Base-by-base conservation (phyloP, 2,888 invertebrate species). In the Eudemis profundana region DNA sequence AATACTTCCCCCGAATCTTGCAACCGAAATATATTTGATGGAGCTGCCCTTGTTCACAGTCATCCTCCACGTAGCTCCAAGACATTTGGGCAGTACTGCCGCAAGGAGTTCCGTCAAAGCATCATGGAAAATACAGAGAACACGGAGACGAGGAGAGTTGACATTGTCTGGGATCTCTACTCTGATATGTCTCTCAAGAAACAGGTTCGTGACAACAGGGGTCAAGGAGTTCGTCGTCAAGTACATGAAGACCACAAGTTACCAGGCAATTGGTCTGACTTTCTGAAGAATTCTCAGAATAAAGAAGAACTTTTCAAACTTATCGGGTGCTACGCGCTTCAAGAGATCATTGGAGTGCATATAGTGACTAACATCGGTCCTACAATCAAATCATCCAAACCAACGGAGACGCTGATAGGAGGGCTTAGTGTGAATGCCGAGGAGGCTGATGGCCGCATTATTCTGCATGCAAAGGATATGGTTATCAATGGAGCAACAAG, bases 61-160 rank as follows among this genome's bases (percentile, higher is more conserved):
- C 54, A 64, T 59, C 57, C 64, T 64, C 59, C 59, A 64, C 64
- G 51, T 64, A 59, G 23, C 49, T 64, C 64, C 49, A 63, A 63
- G 27, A 56, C 63, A 44, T 64, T 64, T 15, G 42, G 42, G 33
- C 14, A 64, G 33, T 64, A 64, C 56, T 64, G 64, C 64, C 27
- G 59, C 64, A 64, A 47, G 14, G 59, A 64, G 17, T 64, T 64
- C 40, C 64, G 64, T 56, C 64, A 40, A 17, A 21, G 60, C 40
- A 49, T 65, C 59, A 23, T 65, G 29, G 8, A 8, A 29, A 29
- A 8, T 29, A 29, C 29, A 8, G 29, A 8, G 8, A 29, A 29
- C 29, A 29, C 4, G 4, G 29, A 29, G 8, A 8, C 29, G 8
- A 29, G 29, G 29, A 29, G 4, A 29, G 8, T 54, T 54, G 63